Evolutionary conservation across 2,113 vertebrate species (phyloP).

Genomic region (Falco punctatus): DNA sequence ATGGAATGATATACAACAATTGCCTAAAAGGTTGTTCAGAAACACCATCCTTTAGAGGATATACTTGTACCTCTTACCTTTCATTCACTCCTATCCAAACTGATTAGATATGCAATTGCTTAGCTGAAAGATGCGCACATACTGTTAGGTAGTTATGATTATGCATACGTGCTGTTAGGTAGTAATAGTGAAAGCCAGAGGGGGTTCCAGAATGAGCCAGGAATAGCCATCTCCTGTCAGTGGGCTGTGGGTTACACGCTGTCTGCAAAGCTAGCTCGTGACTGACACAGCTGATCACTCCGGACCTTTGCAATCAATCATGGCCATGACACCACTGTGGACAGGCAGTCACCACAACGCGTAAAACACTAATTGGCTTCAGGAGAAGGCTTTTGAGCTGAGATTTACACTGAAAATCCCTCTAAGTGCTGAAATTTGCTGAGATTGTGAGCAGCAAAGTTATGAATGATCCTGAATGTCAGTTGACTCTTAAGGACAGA

Average conservation of each 20-base stretch:
- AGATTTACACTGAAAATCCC: background rate
- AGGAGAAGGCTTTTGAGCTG: background rate
- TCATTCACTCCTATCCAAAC: background rate
- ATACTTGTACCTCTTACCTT: background rate
- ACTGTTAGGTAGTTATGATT: no score
- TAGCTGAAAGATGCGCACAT: background rate
- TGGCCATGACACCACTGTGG: background rate
- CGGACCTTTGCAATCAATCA: background rate
- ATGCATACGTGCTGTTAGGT: background rate
- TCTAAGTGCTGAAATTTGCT: background rate
- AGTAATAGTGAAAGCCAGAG: background rate
- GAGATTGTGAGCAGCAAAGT: background rate
- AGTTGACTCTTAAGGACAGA: background rate
- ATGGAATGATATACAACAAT: background rate
- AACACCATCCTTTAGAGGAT: background rate
- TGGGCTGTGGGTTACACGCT: background rate
- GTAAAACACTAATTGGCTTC: background rate
- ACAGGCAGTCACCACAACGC: background rate
- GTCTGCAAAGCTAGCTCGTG: background rate
- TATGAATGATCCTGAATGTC: background rate
- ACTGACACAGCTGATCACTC: background rate
- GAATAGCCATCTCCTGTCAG: background rate
- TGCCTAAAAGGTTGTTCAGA: background rate
- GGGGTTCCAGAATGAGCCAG: background rate
- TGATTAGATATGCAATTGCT: background rate